Evolutionary conservation across 1,140 invertebrate genomes (phyloP), one percentile per base, ranked within the genome.

Genomic region (Heliconius congener): DNA sequence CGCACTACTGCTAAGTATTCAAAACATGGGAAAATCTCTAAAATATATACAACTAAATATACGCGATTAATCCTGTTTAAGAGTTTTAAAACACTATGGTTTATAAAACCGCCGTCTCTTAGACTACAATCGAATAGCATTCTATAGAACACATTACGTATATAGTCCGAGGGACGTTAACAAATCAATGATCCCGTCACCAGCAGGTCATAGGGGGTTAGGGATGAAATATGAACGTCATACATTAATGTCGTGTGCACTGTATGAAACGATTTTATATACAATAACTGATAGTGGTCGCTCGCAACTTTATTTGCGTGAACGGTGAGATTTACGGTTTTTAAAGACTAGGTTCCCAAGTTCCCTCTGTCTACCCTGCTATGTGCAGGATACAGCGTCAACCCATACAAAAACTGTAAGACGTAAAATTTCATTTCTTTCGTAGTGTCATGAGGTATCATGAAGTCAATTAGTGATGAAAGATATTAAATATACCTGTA

Each of bases 101-200:
- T 23, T 23, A 60, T 11, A n/a, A 9, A 60, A 60, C 55, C 8
- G n/a, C 9, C n/a, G n/a, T n/a, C 55, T 27, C 55, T 60, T 23
- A 60, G 55, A n/a, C 55, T 60, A 60, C 3, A 60, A 52, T 52
- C 50, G 18, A 60, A 23, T n/a, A 23, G n/a, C 55, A 60, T 11
- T 23, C n/a, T 23, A 60, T 11, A 60, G 3, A 23, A 60, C n/a
- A 60, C 8, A 60, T 60, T 19, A 60, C n/a, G 3, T 23, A 30
- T 30, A 66, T 66, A 66, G 60, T 66, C 60, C 60, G 60, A 30
- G 60, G 60, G 60, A 66, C 60, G 60, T 66, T 66, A 66, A 66
- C 60, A 66, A 66, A 60, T 39, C 74, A 66, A 57, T 75, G 55
- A 75, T 60, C 74, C 74, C 37, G 74, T 75, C 74, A 75, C 4